Base-by-base conservation (phyloP, 2,888 invertebrate species). In the Sericinus montela region DNA sequence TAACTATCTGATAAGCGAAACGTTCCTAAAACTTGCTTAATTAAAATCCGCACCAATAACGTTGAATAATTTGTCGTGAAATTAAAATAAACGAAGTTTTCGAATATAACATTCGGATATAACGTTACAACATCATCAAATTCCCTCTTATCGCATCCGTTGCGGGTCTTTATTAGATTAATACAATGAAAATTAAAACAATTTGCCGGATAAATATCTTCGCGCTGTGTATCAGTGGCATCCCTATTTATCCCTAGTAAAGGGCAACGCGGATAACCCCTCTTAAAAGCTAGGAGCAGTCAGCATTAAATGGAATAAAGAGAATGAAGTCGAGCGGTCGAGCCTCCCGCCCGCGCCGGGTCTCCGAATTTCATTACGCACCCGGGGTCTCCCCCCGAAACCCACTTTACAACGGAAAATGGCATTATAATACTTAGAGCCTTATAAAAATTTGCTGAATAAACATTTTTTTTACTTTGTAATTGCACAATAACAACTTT, bases 191-290 rank as follows among this genome's bases (percentile, higher is more conserved):
- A 89, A 88, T 89, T 88, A 87, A 88, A 89, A 88, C 88, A 88
- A 89, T 89, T 89, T 89, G 88, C 88, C 86, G 86, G 88, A 86
- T 89, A 87, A 88, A 88, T 89, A 87, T 88, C 88, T 86, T 81
- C 75, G 75, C 76, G 74, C 79, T 60, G 68, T 80, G 80, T 85
- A 86, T 87, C 85, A 81, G 81, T 83, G 82, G 83, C 82, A 72
- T 82, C 85, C 85, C 83, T 82, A 78, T 85, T 84, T 83, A 84
- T 83, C 82, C 84, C 67, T 77, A 74, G 78, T 76, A 81, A 80
- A 84, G 87, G 87, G 87, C 85, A 81, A 81, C 79, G 75, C 77
- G 85, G 84, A 87, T 87, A 85, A 86, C 87, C 87, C 87, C 87
- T 85, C 87, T 85, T 86, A 85, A 87, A 87, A 88, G 87, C 85